phyloP scores from a whole-genome alignment of 2,113 vertebrate species.

The Dasyornis broadbenti region DNA sequence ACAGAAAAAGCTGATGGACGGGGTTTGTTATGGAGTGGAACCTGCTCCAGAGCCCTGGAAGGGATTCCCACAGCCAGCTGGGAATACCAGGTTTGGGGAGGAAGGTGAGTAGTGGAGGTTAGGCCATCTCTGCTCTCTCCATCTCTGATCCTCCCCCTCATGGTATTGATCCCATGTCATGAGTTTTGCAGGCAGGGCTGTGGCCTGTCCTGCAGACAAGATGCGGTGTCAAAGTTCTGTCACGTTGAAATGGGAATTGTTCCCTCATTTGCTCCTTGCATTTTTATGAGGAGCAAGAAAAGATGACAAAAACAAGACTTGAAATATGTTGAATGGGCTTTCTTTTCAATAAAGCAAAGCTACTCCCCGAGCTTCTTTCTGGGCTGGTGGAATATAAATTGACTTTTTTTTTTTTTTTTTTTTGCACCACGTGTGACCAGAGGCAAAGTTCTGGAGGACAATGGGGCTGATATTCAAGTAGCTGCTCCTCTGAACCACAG shows the following conservation, averaged over 20 bases:
- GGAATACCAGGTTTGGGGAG: not conserved
- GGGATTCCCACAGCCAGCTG: not conserved
- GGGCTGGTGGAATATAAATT: not conserved
- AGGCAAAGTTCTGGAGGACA: conserved; percentile 5
- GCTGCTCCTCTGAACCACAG: conserved; percentile 13
- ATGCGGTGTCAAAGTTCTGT: not conserved
- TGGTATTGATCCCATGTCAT: rapidly evolving
- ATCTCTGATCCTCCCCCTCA: rapidly evolving
- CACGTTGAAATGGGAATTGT: not conserved
- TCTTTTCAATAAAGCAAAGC: not conserved
- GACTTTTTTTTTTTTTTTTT: not conserved
- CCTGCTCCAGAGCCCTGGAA: not conserved
- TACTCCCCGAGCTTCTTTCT: not conserved
- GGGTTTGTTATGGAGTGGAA: not conserved
- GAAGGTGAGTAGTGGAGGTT: not conserved
- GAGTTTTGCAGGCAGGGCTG: not conserved
- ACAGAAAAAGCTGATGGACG: not conserved
- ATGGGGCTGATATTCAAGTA: conserved; percentile 16
- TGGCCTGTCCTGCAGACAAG: not conserved
- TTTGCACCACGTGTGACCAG: not conserved
- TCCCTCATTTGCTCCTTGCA: not conserved
- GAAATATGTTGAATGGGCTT: not conserved
- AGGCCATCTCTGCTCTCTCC: not conserved
- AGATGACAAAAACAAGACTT: not conserved
- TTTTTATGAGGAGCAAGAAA: conserved; percentile 8